These are phyloP conservation scores for Clitarchus hookeri DNA, from an alignment of 2,888 invertebrate species.

Conservation along the genomic window DNA sequence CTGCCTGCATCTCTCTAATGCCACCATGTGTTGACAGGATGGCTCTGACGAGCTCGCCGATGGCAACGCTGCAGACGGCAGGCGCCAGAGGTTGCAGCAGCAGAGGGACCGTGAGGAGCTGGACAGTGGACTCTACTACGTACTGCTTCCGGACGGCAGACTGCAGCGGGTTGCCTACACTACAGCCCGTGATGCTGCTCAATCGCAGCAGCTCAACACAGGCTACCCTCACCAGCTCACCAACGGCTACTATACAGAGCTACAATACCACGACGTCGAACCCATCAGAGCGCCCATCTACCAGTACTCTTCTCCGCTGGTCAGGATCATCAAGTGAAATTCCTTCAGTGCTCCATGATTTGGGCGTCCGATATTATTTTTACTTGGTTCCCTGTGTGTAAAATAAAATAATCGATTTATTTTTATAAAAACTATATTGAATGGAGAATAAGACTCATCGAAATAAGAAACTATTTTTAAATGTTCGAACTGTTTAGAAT, in stretches of 20 bases:
- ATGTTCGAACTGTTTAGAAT: no score
- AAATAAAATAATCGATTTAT: no score
- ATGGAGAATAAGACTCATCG: no score
- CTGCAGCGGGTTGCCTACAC: slow-evolving; percentile 45
- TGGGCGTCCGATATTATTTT: no score
- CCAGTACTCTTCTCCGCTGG: slow-evolving; percentile 43
- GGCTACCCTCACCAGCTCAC: slow-evolving; percentile 25
- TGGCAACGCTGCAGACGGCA: slow-evolving; percentile 25
- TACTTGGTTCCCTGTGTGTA: no score
- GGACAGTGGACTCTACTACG: slow-evolving; percentile 45
- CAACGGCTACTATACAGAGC: slow-evolving; percentile 42
- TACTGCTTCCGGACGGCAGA: slow-evolving; percentile 45
- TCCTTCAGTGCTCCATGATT: no score
- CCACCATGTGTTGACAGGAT: slow-evolving; percentile 16
- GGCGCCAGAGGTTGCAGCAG: slow-evolving; percentile 3
- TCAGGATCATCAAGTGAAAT: slow-evolving; percentile 41
- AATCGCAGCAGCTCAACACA: slow-evolving; percentile 23
- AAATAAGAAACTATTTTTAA: no score
- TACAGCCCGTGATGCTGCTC: slow-evolving; percentile 31
- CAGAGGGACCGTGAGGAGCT: slow-evolving; percentile 29
- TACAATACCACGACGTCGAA: slow-evolving; percentile 46
- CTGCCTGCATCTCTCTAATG: no score
- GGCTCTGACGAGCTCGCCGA: slow-evolving; percentile 26
- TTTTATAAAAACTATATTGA: no score
- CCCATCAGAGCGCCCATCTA: slow-evolving; percentile 46